A percentile compares a stretch with the other conserved stretches of the same genome.
These are phyloP conservation scores for Drosophila setosimentum DNA, from an alignment of 2,888 invertebrate species.

Conservation along the genomic window DNA sequence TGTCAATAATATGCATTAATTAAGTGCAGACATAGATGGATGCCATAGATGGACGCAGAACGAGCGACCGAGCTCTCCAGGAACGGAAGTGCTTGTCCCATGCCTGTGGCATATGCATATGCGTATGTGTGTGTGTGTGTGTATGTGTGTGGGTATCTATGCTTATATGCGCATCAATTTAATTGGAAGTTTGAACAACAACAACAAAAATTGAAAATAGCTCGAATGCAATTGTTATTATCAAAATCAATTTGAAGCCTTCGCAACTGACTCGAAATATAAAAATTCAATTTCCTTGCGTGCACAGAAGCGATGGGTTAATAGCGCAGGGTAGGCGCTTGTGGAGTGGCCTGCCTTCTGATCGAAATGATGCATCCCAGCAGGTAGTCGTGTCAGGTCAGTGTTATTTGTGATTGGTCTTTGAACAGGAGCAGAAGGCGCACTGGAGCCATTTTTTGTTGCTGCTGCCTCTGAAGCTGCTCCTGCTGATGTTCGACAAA, in stretches of 20 bases:
- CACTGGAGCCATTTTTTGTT: conserved; percentile 23
- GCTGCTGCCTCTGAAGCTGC: conserved; percentile 3
- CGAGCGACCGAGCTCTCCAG: conserved; percentile 10
- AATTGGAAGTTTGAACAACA: conserved; percentile 63
- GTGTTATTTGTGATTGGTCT: conserved; percentile 50
- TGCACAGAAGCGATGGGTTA: background rate
- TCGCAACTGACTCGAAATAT: conserved; percentile 19
- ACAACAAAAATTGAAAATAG: background rate
- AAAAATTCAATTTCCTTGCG: conserved; percentile 50
- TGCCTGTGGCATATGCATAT: background rate
- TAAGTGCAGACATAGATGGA: conserved; percentile 69
- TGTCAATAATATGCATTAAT: conserved; percentile 78
- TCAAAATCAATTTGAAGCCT: conserved; percentile 46
- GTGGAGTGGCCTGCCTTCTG: conserved; percentile 27
- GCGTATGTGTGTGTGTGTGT: conserved; percentile 28
- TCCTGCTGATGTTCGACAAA: conserved; percentile 60
- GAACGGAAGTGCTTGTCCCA: conserved; percentile 31
- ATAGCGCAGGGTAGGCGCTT: background rate
- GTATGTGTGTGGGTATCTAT: conserved; percentile 29
- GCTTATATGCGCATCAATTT: conserved; percentile 55
- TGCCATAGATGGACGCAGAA: conserved; percentile 27
- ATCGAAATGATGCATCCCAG: conserved; percentile 46
- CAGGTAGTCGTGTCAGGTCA: conserved; percentile 27
- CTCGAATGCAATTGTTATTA: conserved; percentile 58
- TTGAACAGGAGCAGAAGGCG: conserved; percentile 11